Evolutionary conservation across 2,113 vertebrate species (phyloP), one percentile per base, ranked within the genome.

Genomic region (Pycnonotus jocosus): DNA sequence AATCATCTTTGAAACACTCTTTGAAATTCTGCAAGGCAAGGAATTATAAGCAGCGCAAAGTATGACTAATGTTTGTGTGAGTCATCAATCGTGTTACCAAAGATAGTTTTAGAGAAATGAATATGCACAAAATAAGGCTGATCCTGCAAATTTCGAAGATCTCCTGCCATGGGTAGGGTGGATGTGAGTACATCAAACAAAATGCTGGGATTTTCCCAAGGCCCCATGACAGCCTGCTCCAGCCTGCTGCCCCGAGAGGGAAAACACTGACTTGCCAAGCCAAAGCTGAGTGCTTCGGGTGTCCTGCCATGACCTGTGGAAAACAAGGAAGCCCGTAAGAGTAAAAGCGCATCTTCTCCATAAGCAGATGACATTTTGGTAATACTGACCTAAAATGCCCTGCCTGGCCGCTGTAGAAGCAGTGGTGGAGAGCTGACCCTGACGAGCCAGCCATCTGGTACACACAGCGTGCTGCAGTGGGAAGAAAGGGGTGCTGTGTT

Each of bases 1-100:
- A 95, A 81, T 78, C 14, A 33, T 78, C 48, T 88, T 86, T 54
- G 64, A 92, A 92, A 78, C 38, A 37, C 30, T 74, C 56, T 47
- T 47, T 45, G 86, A 92, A 95, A 93, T 95, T 68, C 73, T 93
- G 91, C 92, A 92, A 93, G 53, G 77, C 83, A 84, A 92, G 61
- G 81, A 81, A 79, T 85, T 79, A 87, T 20, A 65, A 0, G 1
- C 57, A 64, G 76, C 0, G 1, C 48, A 71, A 94, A 89, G 31
- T 57, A 84, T 89, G 95, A 97, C 77, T 95, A 89, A 96, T 37
- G n/a, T 87, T 87, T 87, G 44, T 48, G 56, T 95, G 92, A 96
- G 77, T 96, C 92, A 95, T 56, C 2, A 0, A 57, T 73, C 0
- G 1, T 65, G 65, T 57, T 91, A 92, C 92, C 77, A 37, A 94